A percentile compares a stretch with the other conserved stretches of the same genome.
These are phyloP conservation scores for Trichogramma pretiosum DNA, from an alignment of 1,140 invertebrate genomes.

Conservation along the genomic window DNA sequence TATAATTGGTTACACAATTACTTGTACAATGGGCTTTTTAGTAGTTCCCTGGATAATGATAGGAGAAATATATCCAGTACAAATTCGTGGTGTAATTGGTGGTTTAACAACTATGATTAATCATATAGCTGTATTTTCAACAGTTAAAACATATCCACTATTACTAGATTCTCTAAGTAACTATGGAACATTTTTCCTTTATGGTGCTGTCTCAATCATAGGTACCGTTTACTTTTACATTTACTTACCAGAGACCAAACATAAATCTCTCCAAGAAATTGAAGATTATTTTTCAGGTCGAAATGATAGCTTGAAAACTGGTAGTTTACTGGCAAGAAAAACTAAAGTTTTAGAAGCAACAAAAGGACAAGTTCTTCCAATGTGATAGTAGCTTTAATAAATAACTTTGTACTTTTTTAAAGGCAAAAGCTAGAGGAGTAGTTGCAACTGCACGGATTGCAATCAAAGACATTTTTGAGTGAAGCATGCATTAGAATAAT, in stretches of 20 bases:
- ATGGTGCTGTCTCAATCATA: slow-evolving; percentile 53
- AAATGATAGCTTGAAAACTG: slow-evolving; percentile 37
- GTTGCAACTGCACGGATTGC: no score
- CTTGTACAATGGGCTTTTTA: slow-evolving; percentile 58
- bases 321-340: slow-evolving; percentile 26
- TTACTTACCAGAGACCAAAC: slow-evolving; percentile 74
- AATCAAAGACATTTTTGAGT: no score
- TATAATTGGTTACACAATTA: slow-evolving; percentile 55
- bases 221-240: slow-evolving; percentile 52
- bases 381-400: no score
- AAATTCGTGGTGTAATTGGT: slow-evolving; percentile 58
- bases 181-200: slow-evolving; percentile 55
- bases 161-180: slow-evolving; percentile 44
- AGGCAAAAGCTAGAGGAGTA: no score
- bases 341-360: slow-evolving; percentile 23
- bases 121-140: slow-evolving; percentile 56
- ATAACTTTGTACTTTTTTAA: no score
- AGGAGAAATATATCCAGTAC: slow-evolving; percentile 57
- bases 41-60: slow-evolving; percentile 69
- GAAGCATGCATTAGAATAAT: no score
- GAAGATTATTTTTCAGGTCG: slow-evolving; percentile 58
- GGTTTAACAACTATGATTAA: slow-evolving; percentile 58
- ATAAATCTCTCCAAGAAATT: slow-evolving; percentile 67
- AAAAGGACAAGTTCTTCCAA: slow-evolving; percentile 37
- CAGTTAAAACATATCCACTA: slow-evolving; percentile 59